phyloP scores from a whole-genome alignment of 2,113 vertebrate genomes.

The Silurus asotus region DNA sequence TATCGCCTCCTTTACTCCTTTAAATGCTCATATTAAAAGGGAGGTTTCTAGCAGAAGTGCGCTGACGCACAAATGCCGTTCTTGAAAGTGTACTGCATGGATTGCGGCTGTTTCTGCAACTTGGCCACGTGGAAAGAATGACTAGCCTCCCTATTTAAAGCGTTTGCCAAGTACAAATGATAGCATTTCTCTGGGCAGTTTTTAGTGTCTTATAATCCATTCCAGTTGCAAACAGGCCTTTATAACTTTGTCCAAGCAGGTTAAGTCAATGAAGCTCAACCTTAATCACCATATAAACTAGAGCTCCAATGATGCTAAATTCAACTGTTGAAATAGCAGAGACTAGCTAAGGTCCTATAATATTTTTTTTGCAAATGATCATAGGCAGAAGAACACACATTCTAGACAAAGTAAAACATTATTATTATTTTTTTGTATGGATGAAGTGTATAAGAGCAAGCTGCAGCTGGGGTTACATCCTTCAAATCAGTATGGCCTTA shows the following conservation, averaged over 20 bases:
- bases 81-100: neutral
- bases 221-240: constrained; percentile 21
- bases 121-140: constrained; percentile 45
- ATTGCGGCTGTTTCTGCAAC: constrained; percentile 28
- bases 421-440: neutral
- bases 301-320: constrained; percentile 33
- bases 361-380: constrained; percentile 42
- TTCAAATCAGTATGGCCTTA: neutral
- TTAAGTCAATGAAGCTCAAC: constrained; percentile 17
- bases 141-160: constrained; percentile 45
- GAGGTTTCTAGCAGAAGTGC: constrained; percentile 7
- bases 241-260: constrained; percentile 12
- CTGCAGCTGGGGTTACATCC: neutral
- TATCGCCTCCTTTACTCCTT: constrained; percentile 10
- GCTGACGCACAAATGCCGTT: neutral
- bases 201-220: constrained; percentile 41
- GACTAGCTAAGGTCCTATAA: constrained; percentile 26
- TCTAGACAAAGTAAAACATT: constrained; percentile 12
- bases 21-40: constrained; percentile 28
- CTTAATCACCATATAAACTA: constrained; percentile 38
- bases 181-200: constrained; percentile 27
- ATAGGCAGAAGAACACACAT: neutral
- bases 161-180: constrained; percentile 22
- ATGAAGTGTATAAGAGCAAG: neutral
- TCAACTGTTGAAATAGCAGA: constrained; percentile 19